A percentile compares a stretch with the other conserved stretches of the same genome.
Evolutionary conservation across 2,113 vertebrate genomes (phyloP).

Genomic region (Heptranchias perlo): DNA sequence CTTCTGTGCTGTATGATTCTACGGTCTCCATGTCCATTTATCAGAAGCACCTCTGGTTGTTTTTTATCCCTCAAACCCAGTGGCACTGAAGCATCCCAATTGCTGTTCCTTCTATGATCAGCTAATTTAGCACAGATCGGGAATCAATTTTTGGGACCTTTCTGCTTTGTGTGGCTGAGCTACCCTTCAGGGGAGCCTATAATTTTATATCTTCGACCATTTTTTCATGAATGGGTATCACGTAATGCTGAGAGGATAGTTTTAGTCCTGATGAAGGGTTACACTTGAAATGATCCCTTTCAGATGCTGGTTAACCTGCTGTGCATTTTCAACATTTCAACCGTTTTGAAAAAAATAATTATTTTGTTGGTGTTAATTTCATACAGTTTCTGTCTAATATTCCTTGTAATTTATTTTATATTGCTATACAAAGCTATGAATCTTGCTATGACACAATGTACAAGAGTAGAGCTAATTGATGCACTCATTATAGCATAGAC

Average conservation of each 20-base stretch:
- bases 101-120: neutral
- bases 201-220: neutral
- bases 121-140: neutral
- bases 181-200: neutral
- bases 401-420: neutral
- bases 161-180: neutral
- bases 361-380: neutral
- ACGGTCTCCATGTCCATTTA: neutral
- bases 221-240: neutral
- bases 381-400: neutral
- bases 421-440: neutral
- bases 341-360: neutral
- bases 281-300: neutral
- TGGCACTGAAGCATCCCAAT: neutral
- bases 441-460: neutral
- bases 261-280: neutral
- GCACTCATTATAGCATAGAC: neutral
- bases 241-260: neutral
- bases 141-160: neutral
- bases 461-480: constrained; percentile 7
- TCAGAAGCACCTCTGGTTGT: no score
- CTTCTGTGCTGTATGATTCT: neutral
- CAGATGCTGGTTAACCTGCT: neutral
- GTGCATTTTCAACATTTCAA: neutral
- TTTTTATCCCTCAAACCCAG: neutral